Base-by-base conservation (phyloP, 1,140 invertebrate genomes). In the Oncopodura yosiiana region DNA sequence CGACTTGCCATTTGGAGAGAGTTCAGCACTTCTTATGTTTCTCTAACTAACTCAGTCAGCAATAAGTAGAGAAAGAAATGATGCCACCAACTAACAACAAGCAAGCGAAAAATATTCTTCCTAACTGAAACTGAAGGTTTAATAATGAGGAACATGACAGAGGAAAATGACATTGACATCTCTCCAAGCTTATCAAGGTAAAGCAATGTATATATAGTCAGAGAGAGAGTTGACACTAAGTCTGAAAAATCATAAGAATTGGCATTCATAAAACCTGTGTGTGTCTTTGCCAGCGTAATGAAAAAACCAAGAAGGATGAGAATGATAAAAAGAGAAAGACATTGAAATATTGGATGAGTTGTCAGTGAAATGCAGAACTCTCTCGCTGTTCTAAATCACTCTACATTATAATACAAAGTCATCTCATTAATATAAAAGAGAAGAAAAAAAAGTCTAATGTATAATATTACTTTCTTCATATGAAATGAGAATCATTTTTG, bases 301-400 rank as follows among this genome's bases (percentile, higher is more conserved):
- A 36, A 16, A 2, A 32, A 9, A 9, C 36, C 26, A n/a, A 27
- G 29, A 11, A 14, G 36, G 52, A 48, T 44, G 36, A 37, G 21
- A 23, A 43, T 56, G 54, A 56, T 56, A 56, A 50, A 50, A 51
- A 56, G 32, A 27, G n/a, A n/a, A 34, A 56, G 54, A 56, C 54
- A 39, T 56, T 56, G 54, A 56, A 56, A 56, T 50, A 56, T 56
- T 56, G 54, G 54, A 50, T 42, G 46, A 55, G 43, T 49, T 55
- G 37, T 36, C 34, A 34, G n/a, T n/a, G n/a, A n/a, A n/a, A n/a
- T n/a, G n/a, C 5, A 34, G 19, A 23, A 18, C 16, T 29, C n/a
- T 49, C 26, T 49, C 24, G 32, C 21, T 43, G 41, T n/a, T n/a
- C n/a, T n/a, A n/a, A 53, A 29, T 42, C 43, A 21, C 27, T 26